Evolutionary conservation across 2,797 vertebrate genomes (phyloP).

Genomic region (Arctocebus calabarensis): DNA sequence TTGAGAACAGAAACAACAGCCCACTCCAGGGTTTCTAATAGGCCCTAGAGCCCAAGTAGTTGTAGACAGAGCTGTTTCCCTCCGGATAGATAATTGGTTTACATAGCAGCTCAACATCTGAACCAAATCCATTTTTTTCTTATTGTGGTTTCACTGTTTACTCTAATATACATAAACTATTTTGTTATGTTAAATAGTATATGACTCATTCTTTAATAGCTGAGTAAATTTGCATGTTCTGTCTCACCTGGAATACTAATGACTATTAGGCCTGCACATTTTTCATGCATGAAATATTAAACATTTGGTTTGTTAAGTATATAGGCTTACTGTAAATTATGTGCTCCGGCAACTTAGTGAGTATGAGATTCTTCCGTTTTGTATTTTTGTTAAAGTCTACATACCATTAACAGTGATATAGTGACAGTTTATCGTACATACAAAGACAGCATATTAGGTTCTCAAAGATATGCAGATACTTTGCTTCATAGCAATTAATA

Average conservation of each 20-base stretch:
- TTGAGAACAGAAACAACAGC: slow-evolving; percentile 90
- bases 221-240: slow-evolving; percentile 86
- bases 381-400: slow-evolving; percentile 50
- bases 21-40: slow-evolving; percentile 92
- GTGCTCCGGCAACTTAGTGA: slow-evolving; percentile 83
- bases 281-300: slow-evolving; percentile 86
- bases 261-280: slow-evolving; percentile 82
- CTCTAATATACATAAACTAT: slow-evolving; percentile 88
- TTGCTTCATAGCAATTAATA: not conserved
- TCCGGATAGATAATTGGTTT: slow-evolving; percentile 92
- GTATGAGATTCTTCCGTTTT: slow-evolving; percentile 67
- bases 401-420: not conserved
- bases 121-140: slow-evolving; percentile 88
- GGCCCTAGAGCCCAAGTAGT: slow-evolving; percentile 92
- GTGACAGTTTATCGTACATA: not conserved
- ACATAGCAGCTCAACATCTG: slow-evolving; percentile 91
- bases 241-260: slow-evolving; percentile 87
- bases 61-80: slow-evolving; percentile 92
- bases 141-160: slow-evolving; percentile 88
- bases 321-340: slow-evolving; percentile 82
- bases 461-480: not conserved
- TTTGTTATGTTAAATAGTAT: slow-evolving; percentile 87
- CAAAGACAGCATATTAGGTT: not conserved
- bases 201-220: slow-evolving; percentile 85
- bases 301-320: slow-evolving; percentile 86